Base-by-base conservation (phyloP, 2,888 invertebrate genomes). In the Cheilosia urbana region DNA sequence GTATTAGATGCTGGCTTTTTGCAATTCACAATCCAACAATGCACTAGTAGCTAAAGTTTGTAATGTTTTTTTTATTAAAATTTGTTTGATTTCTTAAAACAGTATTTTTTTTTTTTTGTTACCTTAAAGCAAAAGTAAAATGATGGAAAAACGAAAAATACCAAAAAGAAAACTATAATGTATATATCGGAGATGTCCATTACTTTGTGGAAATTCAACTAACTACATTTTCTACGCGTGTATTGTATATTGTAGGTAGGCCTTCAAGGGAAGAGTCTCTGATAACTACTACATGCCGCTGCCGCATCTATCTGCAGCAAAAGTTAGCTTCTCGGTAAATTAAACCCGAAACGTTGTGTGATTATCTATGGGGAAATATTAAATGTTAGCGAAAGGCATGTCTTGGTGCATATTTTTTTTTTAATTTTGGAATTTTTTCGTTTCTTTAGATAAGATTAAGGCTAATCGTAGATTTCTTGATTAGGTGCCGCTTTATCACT, bases 361-460 rank as follows among this genome's bases (percentile, higher is more conserved):
- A 62, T 62, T 37, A 45, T 62, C 42, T 62, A 55, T 78, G 68
- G 55, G 40, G 13, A 27, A 51, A 17, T 11, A 27, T 45, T 51
- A 5, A 21, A 13, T 21, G 24, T 34, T 1, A 49, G 47, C n/a
- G 1, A 34, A 58, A 42, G 58, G 19, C 9, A 37, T 45, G 42
- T 19, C 19, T 30, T 73, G 62, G 4, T 19, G 45, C 15, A 37
- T 37, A n/a, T 34, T 3, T 37, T 30, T 27, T 24, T 51, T 4
- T n/a, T 21, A 49, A 7, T 45, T 65, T 42, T 34, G 4, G 51
- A 53, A 24, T 13, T 24, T 53, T 40, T 77, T 57, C 21, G 6
- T 24, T 49, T 69, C 45, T 42, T 57, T 53, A 24, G 84, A 84
- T 84, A 75, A 84, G 84, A 84, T 84, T 65, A 84, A 42, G 21